A percentile compares a stretch with the other conserved stretches of the same genome.
phyloP scores from a whole-genome alignment of 2,888 invertebrate species.

The Leucophenga montana region DNA sequence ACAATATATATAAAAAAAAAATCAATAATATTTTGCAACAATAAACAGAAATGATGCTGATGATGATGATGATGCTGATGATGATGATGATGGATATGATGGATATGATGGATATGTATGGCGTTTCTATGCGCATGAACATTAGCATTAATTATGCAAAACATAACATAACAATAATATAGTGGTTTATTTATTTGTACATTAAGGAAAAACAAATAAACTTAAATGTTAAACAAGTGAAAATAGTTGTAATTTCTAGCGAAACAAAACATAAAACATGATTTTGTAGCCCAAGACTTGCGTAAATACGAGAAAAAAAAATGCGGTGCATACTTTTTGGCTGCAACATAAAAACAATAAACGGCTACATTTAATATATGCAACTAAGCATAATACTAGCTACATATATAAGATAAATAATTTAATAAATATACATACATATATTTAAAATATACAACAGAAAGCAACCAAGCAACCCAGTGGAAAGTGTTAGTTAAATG shows the following conservation, averaged over 20 bases:
- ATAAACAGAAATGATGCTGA: too few species aligned
- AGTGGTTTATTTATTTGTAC: constrained; percentile 16
- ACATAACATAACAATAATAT: constrained; percentile 1
- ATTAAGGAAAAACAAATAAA: constrained; percentile 3
- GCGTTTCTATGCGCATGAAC: too few species aligned
- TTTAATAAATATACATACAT: neutral
- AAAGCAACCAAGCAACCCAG: neutral
- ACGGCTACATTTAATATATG: too few species aligned
- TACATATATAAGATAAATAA: neutral
- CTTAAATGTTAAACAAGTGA: neutral
- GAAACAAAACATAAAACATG: neutral
- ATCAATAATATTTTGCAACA: too few species aligned
- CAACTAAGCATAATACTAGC: too few species aligned
- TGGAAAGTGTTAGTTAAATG: constrained; percentile 12
- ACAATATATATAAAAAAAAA: neutral
- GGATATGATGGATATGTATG: neutral
- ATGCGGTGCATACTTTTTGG: constrained; percentile 7
- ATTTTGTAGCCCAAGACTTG: neutral
- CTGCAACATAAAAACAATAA: neutral
- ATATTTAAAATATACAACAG: too few species aligned
- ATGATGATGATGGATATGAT: too few species aligned
- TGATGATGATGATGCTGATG: too few species aligned
- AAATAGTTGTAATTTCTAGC: too few species aligned
- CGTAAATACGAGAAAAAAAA: neutral
- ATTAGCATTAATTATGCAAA: neutral